Evolutionary conservation across 2,797 vertebrate genomes (phyloP).

Genomic region (Carduelis carduelis): DNA sequence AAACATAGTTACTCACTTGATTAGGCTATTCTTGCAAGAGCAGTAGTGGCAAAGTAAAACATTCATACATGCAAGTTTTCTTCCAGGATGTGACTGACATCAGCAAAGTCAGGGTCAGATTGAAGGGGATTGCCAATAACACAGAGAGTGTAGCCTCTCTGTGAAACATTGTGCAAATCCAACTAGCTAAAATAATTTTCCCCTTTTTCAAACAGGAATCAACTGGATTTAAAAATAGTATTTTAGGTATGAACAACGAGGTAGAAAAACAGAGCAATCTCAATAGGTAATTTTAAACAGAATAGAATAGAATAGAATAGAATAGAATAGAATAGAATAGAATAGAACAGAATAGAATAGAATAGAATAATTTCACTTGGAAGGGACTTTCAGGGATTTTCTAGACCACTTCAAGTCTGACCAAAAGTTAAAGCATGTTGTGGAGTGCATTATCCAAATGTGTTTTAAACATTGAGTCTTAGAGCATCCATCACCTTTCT

Average conservation of each 20-base stretch:
- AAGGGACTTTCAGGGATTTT: neutral
- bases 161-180: neutral
- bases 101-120: neutral
- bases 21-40: neutral
- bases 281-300: neutral
- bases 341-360: neutral
- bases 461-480: neutral
- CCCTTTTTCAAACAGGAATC: neutral
- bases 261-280: neutral
- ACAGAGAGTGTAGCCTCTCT: accelerated
- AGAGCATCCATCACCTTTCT: neutral
- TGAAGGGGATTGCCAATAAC: neutral
- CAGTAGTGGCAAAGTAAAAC: neutral
- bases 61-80: neutral
- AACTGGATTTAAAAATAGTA: neutral
- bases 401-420: neutral
- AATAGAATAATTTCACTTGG: neutral
- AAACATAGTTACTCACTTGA: neutral
- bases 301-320: neutral
- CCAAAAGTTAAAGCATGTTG: neutral
- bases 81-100: neutral
- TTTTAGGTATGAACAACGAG: neutral
- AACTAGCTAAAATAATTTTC: neutral
- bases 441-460: neutral
- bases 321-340: neutral